phyloP scores from a whole-genome alignment of 2,888 invertebrate genomes.

The Agapetus fuscipes region DNA sequence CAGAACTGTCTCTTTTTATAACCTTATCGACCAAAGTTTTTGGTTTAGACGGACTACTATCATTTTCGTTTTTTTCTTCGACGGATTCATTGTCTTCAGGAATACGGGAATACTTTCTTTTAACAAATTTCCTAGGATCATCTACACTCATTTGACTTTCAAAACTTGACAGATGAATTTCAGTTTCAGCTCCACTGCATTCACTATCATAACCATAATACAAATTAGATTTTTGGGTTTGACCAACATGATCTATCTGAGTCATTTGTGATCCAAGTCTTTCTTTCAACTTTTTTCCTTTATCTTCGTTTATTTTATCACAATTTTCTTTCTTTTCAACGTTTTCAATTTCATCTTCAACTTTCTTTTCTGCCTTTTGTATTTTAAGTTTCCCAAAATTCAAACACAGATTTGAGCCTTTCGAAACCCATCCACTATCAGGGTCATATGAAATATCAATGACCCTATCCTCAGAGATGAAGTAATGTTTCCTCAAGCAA shows the following conservation, averaged over 20 bases:
- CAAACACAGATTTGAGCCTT: slow-evolving; percentile 20
- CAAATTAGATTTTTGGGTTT: slow-evolving; percentile 23
- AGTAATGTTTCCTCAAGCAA: slow-evolving; percentile 32
- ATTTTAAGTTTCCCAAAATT: slow-evolving; percentile 17
- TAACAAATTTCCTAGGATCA: too few relatives aligned
- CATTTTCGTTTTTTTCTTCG: background rate
- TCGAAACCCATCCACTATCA: slow-evolving; percentile 36
- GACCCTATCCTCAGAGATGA: slow-evolving; percentile 35
- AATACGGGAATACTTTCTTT: too few relatives aligned
- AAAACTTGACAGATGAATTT: slow-evolving; percentile 38
- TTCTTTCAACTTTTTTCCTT: too few relatives aligned
- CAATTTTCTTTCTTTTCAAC: background rate
- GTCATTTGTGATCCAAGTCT: too few relatives aligned
- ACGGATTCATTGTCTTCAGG: too few relatives aligned
- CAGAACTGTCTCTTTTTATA: background rate
- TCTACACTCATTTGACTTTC: slow-evolving; percentile 25
- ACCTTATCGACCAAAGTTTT: slow-evolving; percentile 22
- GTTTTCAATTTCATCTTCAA: background rate
- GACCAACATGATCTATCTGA: background rate
- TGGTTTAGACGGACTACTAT: too few relatives aligned
- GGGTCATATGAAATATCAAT: slow-evolving; percentile 38
- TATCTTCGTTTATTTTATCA: background rate
- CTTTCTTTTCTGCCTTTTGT: background rate
- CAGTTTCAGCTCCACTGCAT: slow-evolving; percentile 42
- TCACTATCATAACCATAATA: slow-evolving; percentile 47